Evolutionary conservation across 1,140 invertebrate genomes (phyloP).

Genomic region (Zaprionus ornatus): DNA sequence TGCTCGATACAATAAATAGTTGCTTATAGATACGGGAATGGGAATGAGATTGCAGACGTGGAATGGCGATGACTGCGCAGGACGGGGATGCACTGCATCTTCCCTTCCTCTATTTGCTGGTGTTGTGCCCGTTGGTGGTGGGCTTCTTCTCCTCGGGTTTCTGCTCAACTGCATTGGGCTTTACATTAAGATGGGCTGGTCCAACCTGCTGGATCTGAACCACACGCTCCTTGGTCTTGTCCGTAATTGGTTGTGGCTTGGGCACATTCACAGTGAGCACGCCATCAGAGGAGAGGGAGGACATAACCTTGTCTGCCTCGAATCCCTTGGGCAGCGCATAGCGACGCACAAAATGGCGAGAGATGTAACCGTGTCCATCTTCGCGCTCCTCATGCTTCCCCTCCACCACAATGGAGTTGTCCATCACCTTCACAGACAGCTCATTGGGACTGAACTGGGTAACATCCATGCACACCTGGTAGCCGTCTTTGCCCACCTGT

Average conservation of each 20-base stretch:
- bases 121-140: conserved; percentile 39
- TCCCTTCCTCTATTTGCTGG: conserved; percentile 27
- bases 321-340: conserved; percentile 89
- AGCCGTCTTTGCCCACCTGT: conserved; percentile 72
- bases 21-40: background rate
- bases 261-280: conserved; percentile 89
- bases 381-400: conserved; percentile 89
- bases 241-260: conserved; percentile 79
- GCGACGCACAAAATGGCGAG: conserved; percentile 88
- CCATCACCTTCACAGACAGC: conserved; percentile 89
- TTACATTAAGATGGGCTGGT: conserved; percentile 80
- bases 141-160: conserved; percentile 41
- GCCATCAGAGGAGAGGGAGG: conserved; percentile 89
- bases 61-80: background rate
- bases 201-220: conserved; percentile 84
- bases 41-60: background rate
- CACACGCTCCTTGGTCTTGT: conserved; percentile 66
- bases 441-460: conserved; percentile 90
- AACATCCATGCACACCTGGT: conserved; percentile 88
- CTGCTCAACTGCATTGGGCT: conserved; percentile 63
- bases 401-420: conserved; percentile 87
- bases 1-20: conserved; percentile 36
- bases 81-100: background rate
- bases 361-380: conserved; percentile 86
- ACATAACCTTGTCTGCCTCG: conserved; percentile 87